Evolutionary conservation across 1,140 invertebrate species (phyloP).

Genomic region (Tetranychus urticae): DNA sequence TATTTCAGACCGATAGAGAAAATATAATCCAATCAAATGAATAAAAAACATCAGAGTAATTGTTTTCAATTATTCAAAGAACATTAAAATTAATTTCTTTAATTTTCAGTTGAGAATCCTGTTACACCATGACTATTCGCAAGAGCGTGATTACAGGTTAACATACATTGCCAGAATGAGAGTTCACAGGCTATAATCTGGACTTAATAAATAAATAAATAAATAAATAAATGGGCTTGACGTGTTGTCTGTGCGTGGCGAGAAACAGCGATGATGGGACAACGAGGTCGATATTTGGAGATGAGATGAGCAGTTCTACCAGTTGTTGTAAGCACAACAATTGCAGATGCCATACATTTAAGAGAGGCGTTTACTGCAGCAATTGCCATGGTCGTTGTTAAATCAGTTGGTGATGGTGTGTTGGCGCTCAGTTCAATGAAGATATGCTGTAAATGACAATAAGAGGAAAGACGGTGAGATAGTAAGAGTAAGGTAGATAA

Average conservation of each 20-base stretch:
- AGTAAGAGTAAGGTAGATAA: background rate
- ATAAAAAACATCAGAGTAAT: no score
- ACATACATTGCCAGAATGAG: no score
- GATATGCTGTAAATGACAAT: slow-evolving; percentile 3
- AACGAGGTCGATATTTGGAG: slow-evolving; percentile 79
- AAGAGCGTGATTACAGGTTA: no score
- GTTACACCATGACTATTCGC: background rate
- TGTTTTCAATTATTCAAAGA: no score
- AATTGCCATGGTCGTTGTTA: slow-evolving; percentile 77
- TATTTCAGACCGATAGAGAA: no score
- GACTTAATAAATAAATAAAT: no score
- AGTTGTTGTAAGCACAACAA: slow-evolving; percentile 81
- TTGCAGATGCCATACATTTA: slow-evolving; percentile 71
- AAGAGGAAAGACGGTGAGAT: background rate
- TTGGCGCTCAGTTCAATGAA: slow-evolving; percentile 14
- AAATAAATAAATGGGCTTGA: slow-evolving; percentile 79
- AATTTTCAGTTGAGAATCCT: background rate
- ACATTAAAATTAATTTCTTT: no score
- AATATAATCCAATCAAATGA: no score
- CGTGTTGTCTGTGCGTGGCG: slow-evolving; percentile 36
- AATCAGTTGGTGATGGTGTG: slow-evolving; percentile 39
- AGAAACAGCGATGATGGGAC: slow-evolving; percentile 89
- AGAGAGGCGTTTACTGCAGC: slow-evolving; percentile 83
- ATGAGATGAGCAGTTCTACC: slow-evolving; percentile 73
- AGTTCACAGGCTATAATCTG: no score